These are phyloP conservation scores for Pararge aegeria DNA, from an alignment of 1,140 invertebrate genomes.

Conservation along the genomic window DNA sequence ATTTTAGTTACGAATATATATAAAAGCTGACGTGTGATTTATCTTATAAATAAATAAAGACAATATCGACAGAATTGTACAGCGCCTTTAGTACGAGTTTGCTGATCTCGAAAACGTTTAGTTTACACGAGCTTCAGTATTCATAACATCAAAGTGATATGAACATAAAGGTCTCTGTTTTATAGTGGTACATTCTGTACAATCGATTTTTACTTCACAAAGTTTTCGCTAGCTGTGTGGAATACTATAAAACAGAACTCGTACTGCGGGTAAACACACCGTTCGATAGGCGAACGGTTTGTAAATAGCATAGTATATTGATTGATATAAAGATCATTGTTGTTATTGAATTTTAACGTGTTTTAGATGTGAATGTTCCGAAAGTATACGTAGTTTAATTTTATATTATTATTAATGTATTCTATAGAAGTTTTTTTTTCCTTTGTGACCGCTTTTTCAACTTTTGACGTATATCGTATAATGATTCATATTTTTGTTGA, in stretches of 20 bases:
- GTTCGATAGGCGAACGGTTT: constrained; percentile 32
- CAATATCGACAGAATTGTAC: constrained; percentile 62
- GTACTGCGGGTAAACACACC: constrained; percentile 10
- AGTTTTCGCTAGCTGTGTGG: too few species aligned
- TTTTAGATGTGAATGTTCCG: constrained; percentile 60
- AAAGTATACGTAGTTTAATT: constrained; percentile 44
- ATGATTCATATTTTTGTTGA: constrained; percentile 27
- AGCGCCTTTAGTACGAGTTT: too few species aligned
- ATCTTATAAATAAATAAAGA: constrained; percentile 48
- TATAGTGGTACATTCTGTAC: too few species aligned
- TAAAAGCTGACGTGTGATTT: constrained; percentile 59
- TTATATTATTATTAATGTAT: constrained; percentile 48
- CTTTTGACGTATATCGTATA: constrained; percentile 41
- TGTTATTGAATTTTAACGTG: constrained; percentile 63
- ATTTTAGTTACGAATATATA: constrained; percentile 42
- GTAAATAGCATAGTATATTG: constrained; percentile 66
- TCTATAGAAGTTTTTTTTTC: constrained; percentile 41
- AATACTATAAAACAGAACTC: too few species aligned
- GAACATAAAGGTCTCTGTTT: too few species aligned
- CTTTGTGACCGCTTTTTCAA: constrained; percentile 33
- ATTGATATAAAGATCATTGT: constrained; percentile 54
- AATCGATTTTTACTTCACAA: too few species aligned
- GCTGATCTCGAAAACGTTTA: too few species aligned
- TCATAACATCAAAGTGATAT: too few species aligned
- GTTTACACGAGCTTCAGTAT: too few species aligned